These are phyloP conservation scores for Encarsia formosa DNA, from an alignment of 2,888 invertebrate genomes.

Conservation along the genomic window DNA sequence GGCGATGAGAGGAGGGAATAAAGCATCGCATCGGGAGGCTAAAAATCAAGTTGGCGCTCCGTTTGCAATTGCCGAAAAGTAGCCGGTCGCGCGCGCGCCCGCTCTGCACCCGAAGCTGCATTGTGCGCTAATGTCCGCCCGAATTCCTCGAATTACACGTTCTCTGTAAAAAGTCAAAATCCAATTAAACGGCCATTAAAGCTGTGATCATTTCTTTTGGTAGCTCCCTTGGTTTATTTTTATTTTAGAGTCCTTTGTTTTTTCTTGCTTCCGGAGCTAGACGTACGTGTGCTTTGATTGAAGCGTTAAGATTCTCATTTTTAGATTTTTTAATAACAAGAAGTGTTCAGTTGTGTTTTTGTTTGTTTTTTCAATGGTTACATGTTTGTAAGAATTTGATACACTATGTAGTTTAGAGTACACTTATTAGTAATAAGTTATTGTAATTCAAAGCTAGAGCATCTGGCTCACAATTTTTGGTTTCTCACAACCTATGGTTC, in stretches of 20 bases:
- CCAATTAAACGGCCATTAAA: constrained; percentile 27
- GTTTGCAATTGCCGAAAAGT: constrained; percentile 33
- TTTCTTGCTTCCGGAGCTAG: background rate
- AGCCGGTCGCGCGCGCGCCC: constrained; percentile 2
- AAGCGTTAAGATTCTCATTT: too few relatives aligned
- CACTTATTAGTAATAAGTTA: too few relatives aligned
- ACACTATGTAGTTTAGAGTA: too few relatives aligned
- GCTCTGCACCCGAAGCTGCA: constrained; percentile 10
- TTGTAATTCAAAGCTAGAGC: too few relatives aligned
- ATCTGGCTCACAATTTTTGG: too few relatives aligned
- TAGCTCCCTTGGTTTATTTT: background rate
- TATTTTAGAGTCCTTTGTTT: background rate
- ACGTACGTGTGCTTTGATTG: too few relatives aligned
- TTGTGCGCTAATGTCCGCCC: constrained; percentile 26
- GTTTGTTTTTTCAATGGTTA: too few relatives aligned
- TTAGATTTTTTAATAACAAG: too few relatives aligned
- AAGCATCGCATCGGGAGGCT: background rate
- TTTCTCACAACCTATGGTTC: too few relatives aligned
- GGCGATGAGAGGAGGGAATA: background rate
- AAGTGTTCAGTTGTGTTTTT: too few relatives aligned
- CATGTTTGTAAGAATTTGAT: too few relatives aligned
- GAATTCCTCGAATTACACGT: constrained; percentile 23
- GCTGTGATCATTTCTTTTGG: background rate
- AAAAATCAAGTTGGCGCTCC: constrained; percentile 41
- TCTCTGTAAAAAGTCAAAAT: constrained; percentile 27